phyloP scores from a whole-genome alignment of 2,888 invertebrate genomes.

The Tenodera sinensis region DNA sequence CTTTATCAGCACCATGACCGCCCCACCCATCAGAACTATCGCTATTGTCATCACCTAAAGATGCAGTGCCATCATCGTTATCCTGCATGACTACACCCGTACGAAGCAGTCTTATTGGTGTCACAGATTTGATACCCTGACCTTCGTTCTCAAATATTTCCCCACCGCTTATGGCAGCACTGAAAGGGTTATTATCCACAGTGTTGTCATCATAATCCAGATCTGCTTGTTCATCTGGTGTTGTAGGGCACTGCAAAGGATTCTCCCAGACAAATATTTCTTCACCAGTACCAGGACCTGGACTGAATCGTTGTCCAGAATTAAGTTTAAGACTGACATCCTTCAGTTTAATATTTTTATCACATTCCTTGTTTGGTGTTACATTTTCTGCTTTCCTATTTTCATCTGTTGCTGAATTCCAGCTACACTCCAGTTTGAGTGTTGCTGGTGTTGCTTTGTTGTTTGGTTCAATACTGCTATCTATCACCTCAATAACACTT shows the following conservation, averaged over 20 bases:
- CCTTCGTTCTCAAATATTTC: conserved; percentile 62
- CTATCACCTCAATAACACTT: conserved; percentile 34
- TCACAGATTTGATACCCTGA: conserved; percentile 62
- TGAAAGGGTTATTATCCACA: conserved; percentile 16
- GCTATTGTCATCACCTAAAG: conserved; percentile 30
- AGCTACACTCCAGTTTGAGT: conserved; percentile 37
- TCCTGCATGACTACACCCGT: conserved; percentile 51
- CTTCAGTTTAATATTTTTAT: background rate
- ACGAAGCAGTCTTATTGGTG: conserved; percentile 52
- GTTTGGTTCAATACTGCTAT: conserved; percentile 37
- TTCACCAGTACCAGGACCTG: conserved; percentile 35
- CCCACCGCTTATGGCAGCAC: conserved; percentile 40
- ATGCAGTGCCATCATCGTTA: conserved; percentile 41
- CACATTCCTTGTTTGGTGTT: background rate
- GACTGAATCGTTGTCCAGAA: conserved; percentile 20
- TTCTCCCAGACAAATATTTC: conserved; percentile 79
- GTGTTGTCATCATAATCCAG: conserved; percentile 60
- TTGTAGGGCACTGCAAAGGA: conserved; percentile 63
- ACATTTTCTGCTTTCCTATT: background rate
- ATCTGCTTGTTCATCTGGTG: conserved; percentile 70
- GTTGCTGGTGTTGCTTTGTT: conserved; percentile 33
- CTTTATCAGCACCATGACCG: conserved; percentile 39
- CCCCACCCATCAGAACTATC: conserved; percentile 35
- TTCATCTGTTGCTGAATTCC: background rate
- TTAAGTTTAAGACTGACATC: background rate